Conservation (phyloP, 2,888 invertebrate species). For the Drosophila parthenogenetica region DNA sequence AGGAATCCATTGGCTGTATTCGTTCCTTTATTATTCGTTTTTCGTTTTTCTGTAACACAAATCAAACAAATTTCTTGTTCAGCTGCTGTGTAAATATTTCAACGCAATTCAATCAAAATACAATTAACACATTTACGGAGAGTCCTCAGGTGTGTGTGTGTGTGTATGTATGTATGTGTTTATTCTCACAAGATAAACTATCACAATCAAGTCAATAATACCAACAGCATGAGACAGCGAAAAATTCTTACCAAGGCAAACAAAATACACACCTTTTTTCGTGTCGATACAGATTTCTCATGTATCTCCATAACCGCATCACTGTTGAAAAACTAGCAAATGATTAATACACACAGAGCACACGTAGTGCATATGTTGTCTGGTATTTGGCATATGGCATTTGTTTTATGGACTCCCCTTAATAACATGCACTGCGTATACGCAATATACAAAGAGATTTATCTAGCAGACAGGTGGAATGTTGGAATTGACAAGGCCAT, state of each 20-base stretch:
- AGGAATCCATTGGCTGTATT: constrained; percentile 23
- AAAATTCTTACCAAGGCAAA: constrained; percentile 30
- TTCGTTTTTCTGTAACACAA: constrained; percentile 18
- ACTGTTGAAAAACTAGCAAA: constrained; percentile 12
- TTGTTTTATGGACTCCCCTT: background rate
- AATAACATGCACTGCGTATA: constrained; percentile 42
- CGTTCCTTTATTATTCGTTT: constrained; percentile 2
- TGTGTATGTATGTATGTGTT: constrained; percentile 26
- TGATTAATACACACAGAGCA: constrained; percentile 17
- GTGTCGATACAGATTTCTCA: constrained; percentile 36
- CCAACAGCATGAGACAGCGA: constrained; percentile 54
- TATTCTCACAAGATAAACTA: constrained; percentile 63
- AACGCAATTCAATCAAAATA: constrained; percentile 75
- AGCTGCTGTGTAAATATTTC: constrained; percentile 63
- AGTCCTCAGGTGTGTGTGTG: constrained; percentile 17
- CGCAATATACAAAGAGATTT: constrained; percentile 40
- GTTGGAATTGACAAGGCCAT: constrained; percentile 24
- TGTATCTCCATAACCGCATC: constrained; percentile 41
- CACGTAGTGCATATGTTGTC: constrained; percentile 14
- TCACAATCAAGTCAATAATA: constrained; percentile 62
- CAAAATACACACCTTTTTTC: constrained; percentile 54
- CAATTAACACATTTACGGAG: constrained; percentile 71
- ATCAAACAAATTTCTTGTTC: constrained; percentile 36
- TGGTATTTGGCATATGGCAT: constrained; percentile 16
- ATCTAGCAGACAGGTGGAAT: constrained; percentile 28